Evolutionary conservation across 2,888 invertebrate genomes (phyloP), one percentile per base, ranked within the genome.

Genomic region (Himalopsyche japonica): DNA sequence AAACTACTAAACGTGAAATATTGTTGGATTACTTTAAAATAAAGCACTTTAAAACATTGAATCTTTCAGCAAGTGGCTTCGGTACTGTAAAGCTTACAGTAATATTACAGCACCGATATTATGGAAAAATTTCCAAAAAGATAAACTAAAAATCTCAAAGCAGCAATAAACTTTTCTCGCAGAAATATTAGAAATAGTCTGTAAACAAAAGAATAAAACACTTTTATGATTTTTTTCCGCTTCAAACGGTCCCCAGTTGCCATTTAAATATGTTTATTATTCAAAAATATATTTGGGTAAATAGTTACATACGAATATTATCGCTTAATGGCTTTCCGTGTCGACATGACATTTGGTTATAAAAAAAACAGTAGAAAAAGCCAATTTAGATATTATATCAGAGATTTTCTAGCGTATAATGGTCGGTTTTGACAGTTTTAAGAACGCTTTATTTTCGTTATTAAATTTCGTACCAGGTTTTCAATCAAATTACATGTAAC

Each of bases 221-320:
- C 37, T 64, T 64, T 24, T 2, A 27, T 24, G 64, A 64, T 70
- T 70, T 70, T 70, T 20, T 70, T 30, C 20, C 24, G 12, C 15
- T 30, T 70, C 15, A 30, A 70, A 12, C 27, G 30, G 6, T 70
- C 70, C 27, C 27, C 27, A 27, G 70, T 27, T 70, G 70, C n/a
- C 57, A 57, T 57, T 57, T 57, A 57, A 57, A 57, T n/a, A 24
- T 70, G 20, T 70, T 70, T 70, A 70, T 70, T 70, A 70, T 70
- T 70, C 70, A 15, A 70, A 30, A 70, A 27, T 70, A 70, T 70
- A 70, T 70, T 70, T 70, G 15, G 70, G 70, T 70, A 70, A 64
- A 70, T 70, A 70, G 70, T 70, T 70, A 70, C 70, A 70, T 70
- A 70, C 70, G 70, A 70, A 70, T 70, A 70, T 70, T 70, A 70